Evolutionary conservation across 1,140 invertebrate species (phyloP).

Genomic region (Mactra quadrangularis): DNA sequence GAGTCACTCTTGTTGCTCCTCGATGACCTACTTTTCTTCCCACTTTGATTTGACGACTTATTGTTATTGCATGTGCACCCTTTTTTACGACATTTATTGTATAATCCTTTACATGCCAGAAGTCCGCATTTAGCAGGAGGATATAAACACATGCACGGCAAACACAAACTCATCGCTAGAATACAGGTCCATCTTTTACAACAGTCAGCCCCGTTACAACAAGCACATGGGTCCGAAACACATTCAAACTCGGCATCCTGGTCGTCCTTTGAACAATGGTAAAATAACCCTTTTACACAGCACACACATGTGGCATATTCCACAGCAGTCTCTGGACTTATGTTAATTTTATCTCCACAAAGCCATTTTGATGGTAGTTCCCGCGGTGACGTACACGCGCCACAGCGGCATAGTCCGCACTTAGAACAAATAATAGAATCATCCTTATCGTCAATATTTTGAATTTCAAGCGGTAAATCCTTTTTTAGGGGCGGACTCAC

Average conservation of each 20-base stretch:
- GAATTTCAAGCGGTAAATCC: constrained; percentile 64
- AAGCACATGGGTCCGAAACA: constrained; percentile 94
- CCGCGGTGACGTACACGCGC: constrained; percentile 92
- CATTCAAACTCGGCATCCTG: constrained; percentile 87
- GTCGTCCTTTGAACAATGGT: constrained; percentile 93
- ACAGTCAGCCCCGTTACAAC: constrained; percentile 86
- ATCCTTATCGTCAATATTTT: constrained; percentile 77
- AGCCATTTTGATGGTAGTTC: constrained; percentile 94
- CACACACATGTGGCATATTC: constrained; percentile 96
- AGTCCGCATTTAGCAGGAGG: constrained; percentile 94
- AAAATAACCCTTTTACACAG: constrained; percentile 95
- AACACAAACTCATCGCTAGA: constrained; percentile 88
- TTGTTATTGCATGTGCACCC: constrained; percentile 85
- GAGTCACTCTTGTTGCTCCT: constrained; percentile 47
- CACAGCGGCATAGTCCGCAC: constrained; percentile 94
- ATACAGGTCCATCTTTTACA: constrained; percentile 93
- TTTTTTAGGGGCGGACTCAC: constrained; percentile 75
- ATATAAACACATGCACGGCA: constrained; percentile 96
- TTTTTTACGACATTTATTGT: constrained; percentile 90
- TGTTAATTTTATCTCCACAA: constrained; percentile 92
- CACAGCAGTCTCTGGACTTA: constrained; percentile 92
- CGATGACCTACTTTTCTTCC: constrained; percentile 58
- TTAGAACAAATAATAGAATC: constrained; percentile 91
- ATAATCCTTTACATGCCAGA: constrained; percentile 90
- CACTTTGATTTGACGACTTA: constrained; percentile 61